Base-by-base conservation (phyloP, 1,140 invertebrate species). In the Macrosteles quadrilineatus region DNA sequence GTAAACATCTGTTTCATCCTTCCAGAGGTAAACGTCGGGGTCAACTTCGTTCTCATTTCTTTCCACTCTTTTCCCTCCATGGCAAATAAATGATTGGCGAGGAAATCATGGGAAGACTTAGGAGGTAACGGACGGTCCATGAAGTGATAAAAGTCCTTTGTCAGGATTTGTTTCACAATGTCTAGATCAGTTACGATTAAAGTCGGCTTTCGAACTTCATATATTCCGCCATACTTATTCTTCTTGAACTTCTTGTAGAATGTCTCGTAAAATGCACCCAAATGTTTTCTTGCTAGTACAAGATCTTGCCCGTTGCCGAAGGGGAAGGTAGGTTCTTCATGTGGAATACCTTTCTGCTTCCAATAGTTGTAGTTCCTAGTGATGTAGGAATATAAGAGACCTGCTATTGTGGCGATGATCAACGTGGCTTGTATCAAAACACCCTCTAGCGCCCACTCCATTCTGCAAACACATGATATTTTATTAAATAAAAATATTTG, bases 1-100 rank as follows among this genome's bases (percentile, higher is more conserved):
- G 80, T 77, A 73, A 83, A 85, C 84, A 85, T 85, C n/a, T 76
- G 81, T 73, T 85, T 87, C 74, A 90, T 81, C 77, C 88, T 89
- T 6, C 83, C 83, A 0, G 84, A 84, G 31, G 84, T 88, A 72
- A 89, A 89, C 0, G 84, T 84, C 6, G 86, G 85, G 40, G 84
- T 85, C 31, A 88, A 79, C 68, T 87, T 84, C 9, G 82, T 79
- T 55, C 87, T 78, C 23, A 88, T 78, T 43, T 82, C 77, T 63
- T 83, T 83, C 88, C 87, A 90, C 25, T 81, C 78, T 14, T 82
- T 80, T n/a, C 83, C 85, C 71, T 81, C 79, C 63, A 83, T 75
- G 32, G 81, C 79, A 31, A 85, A 81, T 11, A 85, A 73, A 75
- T 85, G 82, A 29, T 78, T 80, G 12, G 78, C 77, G 9, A 86